Evolutionary conservation across 2,797 vertebrate species (phyloP).

Genomic region (Xiphophorus birchmanni): DNA sequence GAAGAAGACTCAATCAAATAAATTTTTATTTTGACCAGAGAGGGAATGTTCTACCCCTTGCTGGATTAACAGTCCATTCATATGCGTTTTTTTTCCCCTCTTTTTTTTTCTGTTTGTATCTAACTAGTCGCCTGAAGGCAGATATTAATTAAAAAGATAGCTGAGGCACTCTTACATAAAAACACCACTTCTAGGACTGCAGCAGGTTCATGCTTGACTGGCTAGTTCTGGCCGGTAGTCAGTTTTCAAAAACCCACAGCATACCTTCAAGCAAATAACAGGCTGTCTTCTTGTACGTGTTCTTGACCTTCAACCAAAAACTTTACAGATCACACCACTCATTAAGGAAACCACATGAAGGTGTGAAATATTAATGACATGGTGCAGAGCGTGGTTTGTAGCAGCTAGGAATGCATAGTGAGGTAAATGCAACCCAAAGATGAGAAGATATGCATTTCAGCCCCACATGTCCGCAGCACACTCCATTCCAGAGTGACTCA

Average conservation of each 20-base stretch:
- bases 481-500: neutral
- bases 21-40: slow-evolving; percentile 58
- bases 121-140: slow-evolving; percentile 72
- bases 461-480: neutral
- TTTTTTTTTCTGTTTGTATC: slow-evolving; percentile 67
- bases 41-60: slow-evolving; percentile 50
- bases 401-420: neutral
- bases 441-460: neutral
- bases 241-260: slow-evolving; percentile 32
- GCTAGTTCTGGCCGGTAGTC: slow-evolving; percentile 36
- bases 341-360: slow-evolving; percentile 21
- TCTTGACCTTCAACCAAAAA: slow-evolving; percentile 19
- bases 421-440: slow-evolving; percentile 5
- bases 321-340: slow-evolving; percentile 18
- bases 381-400: neutral
- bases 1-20: slow-evolving; percentile 55
- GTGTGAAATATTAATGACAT: slow-evolving; percentile 21
- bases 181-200: slow-evolving; percentile 41
- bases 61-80: slow-evolving; percentile 59
- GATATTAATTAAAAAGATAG: slow-evolving; percentile 80
- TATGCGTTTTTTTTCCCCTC: slow-evolving; percentile 47
- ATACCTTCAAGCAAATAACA: slow-evolving; percentile 34
- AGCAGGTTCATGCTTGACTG: slow-evolving; percentile 9
- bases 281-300: slow-evolving; percentile 11
- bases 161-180: slow-evolving; percentile 41